Percentiles rank a stretch among this genome's conserved stretches.
Evolutionary conservation across 2,888 invertebrate genomes (phyloP).

Genomic region (Scaptomyza polygonia): DNA sequence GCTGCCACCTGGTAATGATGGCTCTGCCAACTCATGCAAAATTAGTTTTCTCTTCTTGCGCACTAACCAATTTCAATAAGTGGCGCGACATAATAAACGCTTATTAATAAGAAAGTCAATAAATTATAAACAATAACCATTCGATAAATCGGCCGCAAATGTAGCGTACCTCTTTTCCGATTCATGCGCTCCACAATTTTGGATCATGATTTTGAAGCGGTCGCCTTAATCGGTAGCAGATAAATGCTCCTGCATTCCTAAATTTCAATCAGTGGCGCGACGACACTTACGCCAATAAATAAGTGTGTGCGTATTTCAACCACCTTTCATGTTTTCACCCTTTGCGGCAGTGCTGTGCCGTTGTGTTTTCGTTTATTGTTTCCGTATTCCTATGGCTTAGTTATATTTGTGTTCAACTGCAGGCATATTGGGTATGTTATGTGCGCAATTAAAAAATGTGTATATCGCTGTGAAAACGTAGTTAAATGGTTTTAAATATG

Average conservation of each 20-base stretch:
- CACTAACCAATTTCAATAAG: no score
- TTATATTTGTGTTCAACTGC: conserved; percentile 40
- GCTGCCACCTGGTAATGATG: no score
- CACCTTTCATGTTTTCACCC: conserved; percentile 57
- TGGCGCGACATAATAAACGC: no score
- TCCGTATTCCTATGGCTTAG: conserved; percentile 32
- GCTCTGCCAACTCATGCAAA: no score
- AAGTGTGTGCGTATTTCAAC: conserved; percentile 51
- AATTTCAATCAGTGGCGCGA: conserved; percentile 46
- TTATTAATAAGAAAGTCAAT: no score
- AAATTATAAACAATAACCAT: no score
- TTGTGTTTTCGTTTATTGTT: conserved; percentile 47
- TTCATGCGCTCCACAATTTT: no score
- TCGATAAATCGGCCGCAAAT: no score
- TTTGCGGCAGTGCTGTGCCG: conserved; percentile 33
- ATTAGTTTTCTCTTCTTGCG: no score
- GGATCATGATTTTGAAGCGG: no score
- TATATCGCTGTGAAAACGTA: conserved; percentile 1
- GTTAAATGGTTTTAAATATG: background rate
- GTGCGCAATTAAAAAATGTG: conserved; percentile 11
- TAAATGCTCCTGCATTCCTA: conserved; percentile 26
- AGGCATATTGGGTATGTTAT: conserved; percentile 14
- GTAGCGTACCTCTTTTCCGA: no score
- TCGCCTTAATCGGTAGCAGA: no score
- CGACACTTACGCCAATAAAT: conserved; percentile 9